These are phyloP conservation scores for Channa striata DNA, from an alignment of 2,797 vertebrate species.

Conservation along the genomic window DNA sequence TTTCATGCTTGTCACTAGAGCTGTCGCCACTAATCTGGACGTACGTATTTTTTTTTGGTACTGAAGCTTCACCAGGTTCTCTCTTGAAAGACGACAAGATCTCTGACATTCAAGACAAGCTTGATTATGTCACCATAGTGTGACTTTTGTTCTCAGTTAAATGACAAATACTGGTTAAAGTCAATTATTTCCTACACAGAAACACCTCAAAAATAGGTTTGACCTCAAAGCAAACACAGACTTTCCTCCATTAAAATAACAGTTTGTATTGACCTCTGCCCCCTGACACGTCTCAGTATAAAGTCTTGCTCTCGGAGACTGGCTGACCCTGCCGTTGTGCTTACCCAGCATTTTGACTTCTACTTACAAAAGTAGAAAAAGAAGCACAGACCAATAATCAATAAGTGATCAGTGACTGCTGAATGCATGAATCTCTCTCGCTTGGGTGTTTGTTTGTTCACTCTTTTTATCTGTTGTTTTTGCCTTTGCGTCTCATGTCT, in stretches of 20 bases:
- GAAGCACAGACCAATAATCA: conserved; percentile 34
- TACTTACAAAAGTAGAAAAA: conserved; percentile 17
- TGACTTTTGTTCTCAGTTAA: neutral
- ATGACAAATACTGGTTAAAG: too few species aligned
- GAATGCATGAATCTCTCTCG: conserved; percentile 15
- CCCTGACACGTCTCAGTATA: conserved; percentile 32
- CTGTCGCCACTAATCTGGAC: neutral
- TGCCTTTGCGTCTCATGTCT: neutral
- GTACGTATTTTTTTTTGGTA: neutral
- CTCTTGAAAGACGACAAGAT: neutral
- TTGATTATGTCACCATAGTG: neutral
- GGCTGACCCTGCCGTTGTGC: conserved; percentile 26
- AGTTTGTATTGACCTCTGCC: conserved; percentile 22
- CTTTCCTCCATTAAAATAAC: neutral
- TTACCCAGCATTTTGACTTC: conserved; percentile 33
- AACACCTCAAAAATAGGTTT: neutral
- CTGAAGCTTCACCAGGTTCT: neutral
- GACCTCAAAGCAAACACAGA: neutral
- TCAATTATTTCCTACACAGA: neutral
- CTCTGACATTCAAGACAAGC: neutral
- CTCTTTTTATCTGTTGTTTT: conserved; percentile 20
- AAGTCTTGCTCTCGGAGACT: conserved; percentile 28
- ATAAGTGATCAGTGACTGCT: conserved; percentile 33
- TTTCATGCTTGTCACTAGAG: conserved; percentile 7
- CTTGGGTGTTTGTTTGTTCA: neutral